Evolutionary conservation across 2,797 vertebrate species (phyloP).

Genomic region (Serranus cabrilla): DNA sequence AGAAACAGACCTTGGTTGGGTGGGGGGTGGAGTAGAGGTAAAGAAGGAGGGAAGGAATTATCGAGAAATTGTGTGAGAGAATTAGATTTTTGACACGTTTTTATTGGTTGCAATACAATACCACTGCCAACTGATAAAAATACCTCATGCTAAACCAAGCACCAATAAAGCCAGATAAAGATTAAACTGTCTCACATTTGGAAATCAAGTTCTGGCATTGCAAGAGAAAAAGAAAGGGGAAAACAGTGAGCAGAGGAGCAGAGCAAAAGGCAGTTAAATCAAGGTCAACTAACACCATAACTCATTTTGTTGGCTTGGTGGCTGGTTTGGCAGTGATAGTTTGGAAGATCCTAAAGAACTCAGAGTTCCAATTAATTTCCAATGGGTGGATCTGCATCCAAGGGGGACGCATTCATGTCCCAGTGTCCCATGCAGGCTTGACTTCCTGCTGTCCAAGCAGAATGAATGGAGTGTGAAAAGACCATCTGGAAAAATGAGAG

Average conservation of each 20-base stretch:
- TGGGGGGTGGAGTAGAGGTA: slow-evolving; percentile 31
- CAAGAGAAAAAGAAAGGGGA: slow-evolving; percentile 16
- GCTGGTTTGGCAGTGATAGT: slow-evolving; percentile 40
- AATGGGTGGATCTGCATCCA: slow-evolving; percentile 52
- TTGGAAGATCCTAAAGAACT: slow-evolving; percentile 52
- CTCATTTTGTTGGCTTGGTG: slow-evolving; percentile 56
- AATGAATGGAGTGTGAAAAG: slow-evolving; percentile 66
- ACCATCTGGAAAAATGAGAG: slow-evolving; percentile 73
- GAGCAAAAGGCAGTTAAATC: slow-evolving; percentile 49
- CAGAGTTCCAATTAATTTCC: slow-evolving; percentile 62
- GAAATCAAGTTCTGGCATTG: slow-evolving; percentile 30
- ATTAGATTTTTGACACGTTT: slow-evolving; percentile 60
- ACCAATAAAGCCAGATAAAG: slow-evolving; percentile 17
- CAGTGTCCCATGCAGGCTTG: slow-evolving; percentile 54
- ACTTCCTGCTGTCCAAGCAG: slow-evolving; percentile 63
- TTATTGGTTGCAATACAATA: slow-evolving; percentile 51
- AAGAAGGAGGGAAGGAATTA: slow-evolving; percentile 15
- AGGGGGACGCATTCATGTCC: slow-evolving; percentile 57
- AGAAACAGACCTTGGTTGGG: slow-evolving; percentile 60
- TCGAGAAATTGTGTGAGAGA: slow-evolving; percentile 25
- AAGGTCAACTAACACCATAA: slow-evolving; percentile 43
- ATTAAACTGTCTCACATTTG: slow-evolving; percentile 36
- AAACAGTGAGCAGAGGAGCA: slow-evolving; percentile 29
- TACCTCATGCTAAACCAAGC: slow-evolving; percentile 40
- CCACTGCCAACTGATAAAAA: slow-evolving; percentile 44